Evolutionary conservation across 2,113 vertebrate genomes (phyloP).

Genomic region (Carlito syrichta): DNA sequence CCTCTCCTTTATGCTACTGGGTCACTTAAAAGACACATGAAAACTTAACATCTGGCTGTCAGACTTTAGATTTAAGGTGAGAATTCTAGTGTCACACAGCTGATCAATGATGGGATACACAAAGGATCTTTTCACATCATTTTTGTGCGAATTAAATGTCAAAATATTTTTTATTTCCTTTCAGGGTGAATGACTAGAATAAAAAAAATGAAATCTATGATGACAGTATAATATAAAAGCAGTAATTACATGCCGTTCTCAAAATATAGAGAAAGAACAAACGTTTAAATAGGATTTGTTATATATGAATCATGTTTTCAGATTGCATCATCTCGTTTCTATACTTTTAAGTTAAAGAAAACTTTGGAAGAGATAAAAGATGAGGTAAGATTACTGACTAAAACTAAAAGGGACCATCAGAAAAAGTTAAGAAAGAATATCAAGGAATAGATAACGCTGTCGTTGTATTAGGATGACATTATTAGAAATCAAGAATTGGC

Average conservation of each 20-base stretch:
- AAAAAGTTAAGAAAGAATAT: not conserved
- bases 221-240: not conserved
- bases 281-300: not conserved
- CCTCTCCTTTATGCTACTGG: not conserved
- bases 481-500: not conserved
- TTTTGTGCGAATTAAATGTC: not conserved
- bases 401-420: not conserved
- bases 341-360: not conserved
- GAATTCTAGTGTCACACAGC: not conserved
- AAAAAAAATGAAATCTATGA: not conserved
- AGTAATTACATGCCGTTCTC: not conserved
- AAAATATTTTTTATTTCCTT: not conserved
- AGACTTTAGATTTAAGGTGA: not conserved
- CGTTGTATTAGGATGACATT: not conserved
- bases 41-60: not conserved
- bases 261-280: not conserved
- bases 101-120: not conserved
- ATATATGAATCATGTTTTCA: not conserved
- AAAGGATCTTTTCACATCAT: not conserved
- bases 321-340: not conserved
- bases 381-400: not conserved
- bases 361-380: not conserved
- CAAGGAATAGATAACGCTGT: not conserved
- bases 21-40: not conserved
- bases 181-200: not conserved